Base-by-base conservation (phyloP, 2,113 vertebrate genomes). In the Riparia riparia region DNA sequence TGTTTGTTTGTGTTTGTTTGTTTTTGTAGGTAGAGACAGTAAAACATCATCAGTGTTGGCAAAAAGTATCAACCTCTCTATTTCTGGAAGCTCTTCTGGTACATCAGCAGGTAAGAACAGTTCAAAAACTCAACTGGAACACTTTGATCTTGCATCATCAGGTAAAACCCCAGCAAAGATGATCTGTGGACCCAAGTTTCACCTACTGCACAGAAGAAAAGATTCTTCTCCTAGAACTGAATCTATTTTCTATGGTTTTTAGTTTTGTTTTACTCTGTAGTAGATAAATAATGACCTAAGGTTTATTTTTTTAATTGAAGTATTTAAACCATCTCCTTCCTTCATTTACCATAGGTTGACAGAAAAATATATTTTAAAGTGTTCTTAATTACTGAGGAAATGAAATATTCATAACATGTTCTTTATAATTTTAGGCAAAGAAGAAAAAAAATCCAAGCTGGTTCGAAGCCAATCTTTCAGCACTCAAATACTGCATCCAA, bases 391-490 rank as follows among this genome's bases (percentile, higher is more conserved):
- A 73, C 7, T 89, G 58, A 82, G 39, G 16, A 93, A 81, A 65
- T 77, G 8, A 25, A 74, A 26, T 80, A 54, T 24, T 50, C 7
- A 7, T 54, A 28, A 94, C 72, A 3, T 56, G 16, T 74, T 95
- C 44, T 51, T 97, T 96, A 12, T 47, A 63, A 66, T 94, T 98
- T 80, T 94, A 99, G 99, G 98, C 93, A 99, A 99, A 98, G 99
- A 99, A 97, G 98, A 98, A 93, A 99, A 98, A 97, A 99, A 99
- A 96, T 98, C 98, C 82, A 99, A 99, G 97, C 95, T 99, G 95
- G 98, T 98, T 69, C 98, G 99, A 96, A 99, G 99, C 95, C 99
- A 99, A 31, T 99, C 99, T 57, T 99, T 99, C 95, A 99, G 98
- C 97, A 99, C 98, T 97, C 99, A 99, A 97, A 98, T 98, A 28